Evolutionary conservation across 2,888 invertebrate species (phyloP), one percentile per base, ranked within the genome.

Genomic region (Chorisops tibialis): DNA sequence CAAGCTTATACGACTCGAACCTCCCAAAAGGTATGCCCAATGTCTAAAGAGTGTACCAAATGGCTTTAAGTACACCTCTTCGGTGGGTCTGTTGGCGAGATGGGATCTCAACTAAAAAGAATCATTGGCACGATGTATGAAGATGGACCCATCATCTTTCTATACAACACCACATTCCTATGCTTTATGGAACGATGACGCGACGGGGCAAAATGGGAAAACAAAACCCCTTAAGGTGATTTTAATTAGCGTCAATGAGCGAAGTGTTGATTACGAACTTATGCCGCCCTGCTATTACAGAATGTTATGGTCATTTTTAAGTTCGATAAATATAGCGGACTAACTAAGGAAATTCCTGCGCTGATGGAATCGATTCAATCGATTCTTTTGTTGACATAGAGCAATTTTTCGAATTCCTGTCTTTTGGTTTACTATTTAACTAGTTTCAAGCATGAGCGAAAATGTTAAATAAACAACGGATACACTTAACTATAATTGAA

Each of bases 161-260:
- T 9, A 30, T 9, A 9, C 30, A 30, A 9, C 9, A 30, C 30
- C 30, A 30, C 2, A 30, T 30, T n/a, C n/a, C 7, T 30, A 30
- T 30, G 30, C 39, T 39, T 43, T 45, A 45, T 18, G 30, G 43
- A 12, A 43, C 12, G 18, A 45, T 22, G 54, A 14, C 12, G 16
- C 22, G 43, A 35, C 45, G 51, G 14, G 7, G 1, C n/a, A 37
- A 24, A 24, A 39, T 39, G 6, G 50, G 19, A 48, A 50, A 49
- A 39, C 1, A 5, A 60, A 61, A 52, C 45, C 45, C 52, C 63
- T 61, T 61, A 61, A 65, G 65, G 61, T 65, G 65, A 65, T 65
- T 65, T 65, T 65, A 65, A 65, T 65, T 65, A 65, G 61, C 65
- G 39, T 63, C 62, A 65, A 65, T 65, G 38, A 65, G 63, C 63